These are phyloP conservation scores for Copidosoma floridanum DNA, from an alignment of 1,140 invertebrate genomes.

Conservation along the genomic window DNA sequence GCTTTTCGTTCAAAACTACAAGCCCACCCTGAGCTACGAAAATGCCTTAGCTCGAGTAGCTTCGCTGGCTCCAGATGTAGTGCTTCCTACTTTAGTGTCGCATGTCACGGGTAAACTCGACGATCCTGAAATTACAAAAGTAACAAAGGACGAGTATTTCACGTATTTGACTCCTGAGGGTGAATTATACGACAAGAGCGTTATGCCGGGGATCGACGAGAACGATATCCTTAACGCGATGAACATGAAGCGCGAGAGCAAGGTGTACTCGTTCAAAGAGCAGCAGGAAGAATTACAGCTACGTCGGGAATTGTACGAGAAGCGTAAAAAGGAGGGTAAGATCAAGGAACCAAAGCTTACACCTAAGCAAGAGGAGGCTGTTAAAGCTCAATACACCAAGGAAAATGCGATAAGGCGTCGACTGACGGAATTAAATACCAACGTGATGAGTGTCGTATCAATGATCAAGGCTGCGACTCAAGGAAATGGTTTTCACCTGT, in stretches of 20 bases:
- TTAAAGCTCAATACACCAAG: constrained; percentile 83
- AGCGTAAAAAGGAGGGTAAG: constrained; percentile 77
- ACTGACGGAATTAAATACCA: constrained; percentile 64
- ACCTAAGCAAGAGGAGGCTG: constrained; percentile 89
- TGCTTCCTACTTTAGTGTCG: constrained; percentile 62
- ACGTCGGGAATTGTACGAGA: constrained; percentile 88
- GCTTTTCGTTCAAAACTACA: constrained; percentile 63
- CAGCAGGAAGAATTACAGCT: constrained; percentile 93
- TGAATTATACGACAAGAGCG: constrained; percentile 86
- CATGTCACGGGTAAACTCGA: constrained; percentile 62
- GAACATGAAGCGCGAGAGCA: constrained; percentile 95
- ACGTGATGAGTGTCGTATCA: constrained; percentile 63
- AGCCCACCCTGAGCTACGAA: constrained; percentile 58
- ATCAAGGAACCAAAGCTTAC: constrained; percentile 75
- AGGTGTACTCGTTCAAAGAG: constrained; percentile 95
- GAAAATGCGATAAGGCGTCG: constrained; percentile 74
- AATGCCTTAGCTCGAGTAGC: constrained; percentile 68
- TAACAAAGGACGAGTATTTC: constrained; percentile 85
- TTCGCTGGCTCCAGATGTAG: constrained; percentile 63
- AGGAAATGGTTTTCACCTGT: constrained; percentile 65
- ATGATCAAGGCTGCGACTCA: constrained; percentile 63
- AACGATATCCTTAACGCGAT: constrained; percentile 65
- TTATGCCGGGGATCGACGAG: constrained; percentile 74
- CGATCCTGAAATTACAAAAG: constrained; percentile 67
- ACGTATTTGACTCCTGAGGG: constrained; percentile 87